Evolutionary conservation across 2,888 invertebrate species (phyloP), one percentile per base, ranked within the genome.

Genomic region (Elaeidobius kamerunicus): DNA sequence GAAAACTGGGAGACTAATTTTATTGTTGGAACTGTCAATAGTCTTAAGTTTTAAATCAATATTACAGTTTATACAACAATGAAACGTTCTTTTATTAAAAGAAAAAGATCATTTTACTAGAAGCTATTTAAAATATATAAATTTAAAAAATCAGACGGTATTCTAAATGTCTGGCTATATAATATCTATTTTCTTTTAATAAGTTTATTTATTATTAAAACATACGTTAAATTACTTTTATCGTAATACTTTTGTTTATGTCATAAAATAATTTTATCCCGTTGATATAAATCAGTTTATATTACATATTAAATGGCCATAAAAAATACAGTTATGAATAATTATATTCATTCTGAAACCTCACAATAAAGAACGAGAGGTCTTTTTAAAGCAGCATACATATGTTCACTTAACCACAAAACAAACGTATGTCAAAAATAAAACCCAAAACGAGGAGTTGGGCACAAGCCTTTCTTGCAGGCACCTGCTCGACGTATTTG

Each of bases 371-470:
- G n/a, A n/a, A 19, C 34, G 32, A 14, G 7, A 12, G 19, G 43
- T 23, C 15, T 19, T 14, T 32, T 40, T 14, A 41, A 40, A 16
- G 30, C 38, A 52, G 34, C 46, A 30, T 47, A n/a, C n/a, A 34
- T 27, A 32, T 47, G 36, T n/a, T 27, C 41, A n/a, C 36, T 17
- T 28, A 39, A 48, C 47, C 48, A 39, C 46, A 38, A 54, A 40
- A 42, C 43, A 54, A 54, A 48, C 47, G 44, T 43, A 54, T 48
- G 48, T 38, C 48, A 19, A 44, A 49, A 49, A 48, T 23, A 49
- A 46, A 41, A 42, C 42, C 46, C 9, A 46, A 43, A 47, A 53
- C 19, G 40, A 44, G 20, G 32, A 40, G 44, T 40, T 41, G 46
- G 28, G 44, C 34, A 44, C 43, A 53, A 39, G 42, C 47, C 38